Base-by-base conservation (phyloP, 2,888 invertebrate species). In the Lasioglossum morio region DNA sequence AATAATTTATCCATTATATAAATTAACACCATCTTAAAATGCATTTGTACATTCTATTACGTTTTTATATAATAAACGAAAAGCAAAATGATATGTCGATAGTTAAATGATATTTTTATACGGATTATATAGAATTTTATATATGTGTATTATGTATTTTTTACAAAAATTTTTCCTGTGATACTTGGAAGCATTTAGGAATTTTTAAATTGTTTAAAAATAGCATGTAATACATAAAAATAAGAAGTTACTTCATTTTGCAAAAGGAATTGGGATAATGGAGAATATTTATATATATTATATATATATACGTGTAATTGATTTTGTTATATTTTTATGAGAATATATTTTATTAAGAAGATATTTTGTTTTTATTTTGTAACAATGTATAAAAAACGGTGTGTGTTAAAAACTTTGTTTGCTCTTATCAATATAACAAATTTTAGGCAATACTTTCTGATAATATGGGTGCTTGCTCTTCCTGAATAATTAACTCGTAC, bases 1-100 rank as follows among this genome's bases (percentile, higher is more conserved):
- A 34, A 94, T 98, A 72, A 94, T 98, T 70, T 96, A 98, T 94
- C 98, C 98, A n/a, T 95, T 96, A 69, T 96, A 97, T n/a, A 98
- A 98, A 95, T 95, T 98, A 87, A 95, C 96, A 30, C 97, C 98
- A 40, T 95, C 96, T 57, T 96, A 94, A 92, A 66, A 77, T 12
- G 27, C 34, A 43, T n/a, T 19, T 4, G 27, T 1, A 72, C 16
- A 73, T 30, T 77, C 7, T 57, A 57, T 77, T 73, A 23, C 43
- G 77, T 72, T 63, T 75, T 72, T 74, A 48, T 75, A 63, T 2
- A 63, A 48, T 60, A n/a, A 16, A 69, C 53, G 34, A n/a, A 27
- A 73, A 37, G 34, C 2, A 30, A 12, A 48, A 19, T n/a, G 10
- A 23, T 75, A 57, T 72, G 19, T 57, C 19, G 19, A 14, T 40